Evolutionary conservation across 2,797 vertebrate species (phyloP), one percentile per base, ranked within the genome.

Genomic region (Oreonectes daqikongensis): DNA sequence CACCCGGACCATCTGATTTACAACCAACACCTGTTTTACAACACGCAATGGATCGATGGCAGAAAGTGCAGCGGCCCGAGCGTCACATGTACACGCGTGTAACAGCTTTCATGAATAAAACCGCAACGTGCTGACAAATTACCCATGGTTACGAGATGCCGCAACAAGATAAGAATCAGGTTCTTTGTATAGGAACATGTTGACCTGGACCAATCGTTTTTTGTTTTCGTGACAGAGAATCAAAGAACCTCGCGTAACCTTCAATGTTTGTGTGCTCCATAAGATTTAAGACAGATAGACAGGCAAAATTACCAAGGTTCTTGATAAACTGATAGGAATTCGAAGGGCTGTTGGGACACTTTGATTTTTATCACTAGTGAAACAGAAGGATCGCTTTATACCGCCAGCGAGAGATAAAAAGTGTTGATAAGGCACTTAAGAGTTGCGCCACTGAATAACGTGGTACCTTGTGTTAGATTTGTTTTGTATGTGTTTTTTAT

Each of bases 201-300:
- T 46, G 48, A 66, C 38, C 50, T 48, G 38, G 46, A 44, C 32
- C 14, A 65, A 66, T 73, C 4, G 22, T 17, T 22, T 79, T 59
- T 50, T 70, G 69, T 69, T 69, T 48, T 69, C 17, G 35, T 73
- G 40, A 74, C 60, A 75, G 32, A 71, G n/a, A 75, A 53, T 59
- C 9, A 32, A 38, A 69, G 61, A 63, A 68, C 26, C 50, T 40
- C 17, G 4, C 18, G 9, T 50, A 14, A 22, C 69, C 38, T 40
- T n/a, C 69, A 5, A 79, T 32, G 69, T 46, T 40, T 63, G 73
- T 60, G 72, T 46, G 26, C 66, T 74, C n/a, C 3, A 15, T 57
- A 4, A 60, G 57, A 57, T 10, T 22, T 61, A 18, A 50, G 59
- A 35, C 59, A 7, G 30, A 74, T 38, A 64, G 22, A 24, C 42